These are phyloP conservation scores for Oryzias celebensis DNA, from an alignment of 2,113 vertebrate genomes.

Conservation along the genomic window DNA sequence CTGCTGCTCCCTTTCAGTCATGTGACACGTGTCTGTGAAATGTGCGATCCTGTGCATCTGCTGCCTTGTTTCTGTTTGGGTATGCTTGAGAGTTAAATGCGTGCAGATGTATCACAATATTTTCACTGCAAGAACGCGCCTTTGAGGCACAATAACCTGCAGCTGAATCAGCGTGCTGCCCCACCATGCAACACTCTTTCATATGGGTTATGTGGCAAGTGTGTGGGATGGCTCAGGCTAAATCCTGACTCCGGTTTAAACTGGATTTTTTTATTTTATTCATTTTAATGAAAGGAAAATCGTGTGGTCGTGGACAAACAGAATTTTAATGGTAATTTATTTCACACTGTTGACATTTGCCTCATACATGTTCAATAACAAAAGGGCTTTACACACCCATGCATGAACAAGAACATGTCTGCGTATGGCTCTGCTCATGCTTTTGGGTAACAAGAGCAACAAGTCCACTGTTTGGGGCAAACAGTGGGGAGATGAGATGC, in stretches of 20 bases:
- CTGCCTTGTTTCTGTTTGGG: constrained; percentile 14
- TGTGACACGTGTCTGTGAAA: constrained; percentile 29
- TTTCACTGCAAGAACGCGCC: constrained; percentile 74
- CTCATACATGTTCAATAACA: neutral
- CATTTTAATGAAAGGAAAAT: neutral
- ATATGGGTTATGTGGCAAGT: constrained; percentile 59
- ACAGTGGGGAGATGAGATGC: constrained; percentile 60
- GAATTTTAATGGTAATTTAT: too few species aligned
- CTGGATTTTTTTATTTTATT: neutral
- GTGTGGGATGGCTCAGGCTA: constrained; percentile 24
- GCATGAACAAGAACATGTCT: constrained; percentile 3
- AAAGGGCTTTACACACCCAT: constrained; percentile 13
- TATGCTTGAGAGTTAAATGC: constrained; percentile 64
- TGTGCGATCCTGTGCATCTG: neutral
- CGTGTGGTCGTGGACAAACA: too few species aligned
- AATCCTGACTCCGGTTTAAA: neutral
- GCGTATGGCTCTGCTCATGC: constrained; percentile 1
- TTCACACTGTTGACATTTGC: neutral
- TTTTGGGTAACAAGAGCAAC: constrained; percentile 17
- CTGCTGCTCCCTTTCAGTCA: neutral
- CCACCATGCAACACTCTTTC: constrained; percentile 60
- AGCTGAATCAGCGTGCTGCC: constrained; percentile 78
- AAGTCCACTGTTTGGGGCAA: constrained; percentile 32
- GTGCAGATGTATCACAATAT: constrained; percentile 83
- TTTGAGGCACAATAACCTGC: constrained; percentile 78